Evolutionary conservation across 2,797 vertebrate genomes (phyloP).

Genomic region (Lagorchestes hirsutus): DNA sequence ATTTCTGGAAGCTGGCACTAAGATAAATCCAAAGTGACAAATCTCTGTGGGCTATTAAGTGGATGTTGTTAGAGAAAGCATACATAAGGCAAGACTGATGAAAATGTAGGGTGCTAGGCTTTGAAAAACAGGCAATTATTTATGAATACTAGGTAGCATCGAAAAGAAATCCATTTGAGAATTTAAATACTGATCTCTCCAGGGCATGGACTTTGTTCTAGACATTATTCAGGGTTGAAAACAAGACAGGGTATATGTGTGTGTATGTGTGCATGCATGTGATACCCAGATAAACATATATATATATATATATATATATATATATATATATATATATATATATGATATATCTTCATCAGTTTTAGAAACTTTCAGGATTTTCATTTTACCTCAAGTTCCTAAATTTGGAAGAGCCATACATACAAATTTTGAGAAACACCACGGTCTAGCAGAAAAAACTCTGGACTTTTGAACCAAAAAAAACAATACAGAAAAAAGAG

Average conservation of each 20-base stretch:
- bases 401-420: not conserved
- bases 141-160: slow-evolving; percentile 46
- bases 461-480: not conserved
- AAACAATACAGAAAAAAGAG: slow-evolving; percentile 2
- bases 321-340: no score
- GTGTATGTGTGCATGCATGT: not conserved
- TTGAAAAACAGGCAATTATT: slow-evolving; percentile 64
- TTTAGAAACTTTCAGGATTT: slow-evolving; percentile 36
- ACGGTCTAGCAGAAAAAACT: not conserved
- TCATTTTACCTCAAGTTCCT: slow-evolving; percentile 47
- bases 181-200: slow-evolving; percentile 62
- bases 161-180: slow-evolving; percentile 57
- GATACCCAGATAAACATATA: no score
- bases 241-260: not conserved
- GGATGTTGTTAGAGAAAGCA: slow-evolving; percentile 65
- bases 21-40: slow-evolving; percentile 72
- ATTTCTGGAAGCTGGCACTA: slow-evolving; percentile 65
- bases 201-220: slow-evolving; percentile 25
- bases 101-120: slow-evolving; percentile 49
- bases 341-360: not conserved
- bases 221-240: slow-evolving; percentile 42
- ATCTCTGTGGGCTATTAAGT: slow-evolving; percentile 70
- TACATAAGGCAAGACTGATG: slow-evolving; percentile 57
- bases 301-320: no score
- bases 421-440: not conserved